Evolutionary conservation across 2,113 vertebrate species (phyloP), one percentile per base, ranked within the genome.

Genomic region (Lepisosteus osseus): DNA sequence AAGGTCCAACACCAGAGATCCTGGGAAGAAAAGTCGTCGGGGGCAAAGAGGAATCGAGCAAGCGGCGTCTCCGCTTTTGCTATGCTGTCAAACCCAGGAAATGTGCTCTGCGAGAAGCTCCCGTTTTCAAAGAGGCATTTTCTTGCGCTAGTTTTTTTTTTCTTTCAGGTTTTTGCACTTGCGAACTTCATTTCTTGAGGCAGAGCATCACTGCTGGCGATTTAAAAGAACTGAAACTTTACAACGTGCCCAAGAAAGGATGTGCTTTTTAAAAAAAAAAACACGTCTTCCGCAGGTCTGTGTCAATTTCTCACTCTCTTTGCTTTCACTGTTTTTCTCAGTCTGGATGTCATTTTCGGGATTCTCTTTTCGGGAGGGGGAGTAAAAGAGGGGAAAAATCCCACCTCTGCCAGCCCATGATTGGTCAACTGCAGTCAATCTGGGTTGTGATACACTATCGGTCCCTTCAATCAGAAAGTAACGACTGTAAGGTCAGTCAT

Each of bases 321-420:
- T 65, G 79, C 71, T 75, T 72, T 56, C 61, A 65, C 70, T 51
- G 64, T 43, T 64, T 66, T 72, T 63, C 17, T 54, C 78, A 83
- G 61, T 80, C 80, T 77, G 83, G 83, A 84, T 88, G 84, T 90
- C 86, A 85, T 86, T 85, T 88, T 88, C 79, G 82, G 82, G 83
- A 86, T 86, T 82, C 82, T 87, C 84, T 29, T 62, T n/a, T 29
- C 29, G 79, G 80, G 67, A 57, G 78, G 81, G 78, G 80, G 72
- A 29, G 72, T 65, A 63, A 73, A 72, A 68, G 61, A 68, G 61
- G 41, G 54, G 70, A 77, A 78, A 6, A 76, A 65, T 70, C 82
- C 84, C 86, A 82, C 86, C 87, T 75, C 12, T 17, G 7, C 41
- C 0, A 15, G 61, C 0, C 65, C 66, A 1, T 4, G 75, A 89